These are phyloP conservation scores for Syngnathus floridae DNA, from an alignment of 2,113 vertebrate species.

Conservation along the genomic window DNA sequence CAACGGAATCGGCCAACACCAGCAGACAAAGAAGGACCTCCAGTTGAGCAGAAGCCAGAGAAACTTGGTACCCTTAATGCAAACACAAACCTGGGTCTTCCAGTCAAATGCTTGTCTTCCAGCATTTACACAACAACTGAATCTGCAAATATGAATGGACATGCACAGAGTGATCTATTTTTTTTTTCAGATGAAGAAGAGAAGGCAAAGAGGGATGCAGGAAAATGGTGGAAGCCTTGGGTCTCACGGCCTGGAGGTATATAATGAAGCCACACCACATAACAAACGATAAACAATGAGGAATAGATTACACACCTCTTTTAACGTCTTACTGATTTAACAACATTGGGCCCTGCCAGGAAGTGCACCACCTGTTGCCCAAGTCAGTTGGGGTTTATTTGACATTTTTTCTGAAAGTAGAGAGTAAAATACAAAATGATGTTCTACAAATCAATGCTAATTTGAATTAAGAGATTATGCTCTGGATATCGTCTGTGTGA, in stretches of 20 bases:
- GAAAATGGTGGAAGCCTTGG: slow-evolving; percentile 69
- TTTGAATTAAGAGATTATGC: too few relatives aligned
- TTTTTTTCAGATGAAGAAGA: slow-evolving; percentile 50
- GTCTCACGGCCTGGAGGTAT: slow-evolving; percentile 53
- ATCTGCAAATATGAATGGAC: neutral
- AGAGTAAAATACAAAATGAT: too few relatives aligned
- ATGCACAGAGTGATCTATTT: neutral
- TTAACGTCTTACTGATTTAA: too few relatives aligned
- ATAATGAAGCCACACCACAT: slow-evolving; percentile 10
- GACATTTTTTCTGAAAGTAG: too few relatives aligned
- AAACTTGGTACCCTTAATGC: slow-evolving; percentile 38
- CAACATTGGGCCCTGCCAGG: too few relatives aligned
- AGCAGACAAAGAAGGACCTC: slow-evolving; percentile 9
- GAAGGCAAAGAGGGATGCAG: slow-evolving; percentile 49
- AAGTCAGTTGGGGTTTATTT: too few relatives aligned
- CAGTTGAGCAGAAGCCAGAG: slow-evolving; percentile 26
- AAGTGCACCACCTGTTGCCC: too few relatives aligned
- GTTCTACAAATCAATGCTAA: too few relatives aligned
- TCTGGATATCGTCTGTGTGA: neutral
- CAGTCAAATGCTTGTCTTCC: too few relatives aligned
- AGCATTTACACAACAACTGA: too few relatives aligned
- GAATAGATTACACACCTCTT: neutral
- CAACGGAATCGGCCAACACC: slow-evolving; percentile 50
- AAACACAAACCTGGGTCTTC: neutral
- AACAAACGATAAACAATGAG: neutral